These are phyloP conservation scores for Himalopsyche tibetana DNA, from an alignment of 2,888 invertebrate species.

Conservation along the genomic window DNA sequence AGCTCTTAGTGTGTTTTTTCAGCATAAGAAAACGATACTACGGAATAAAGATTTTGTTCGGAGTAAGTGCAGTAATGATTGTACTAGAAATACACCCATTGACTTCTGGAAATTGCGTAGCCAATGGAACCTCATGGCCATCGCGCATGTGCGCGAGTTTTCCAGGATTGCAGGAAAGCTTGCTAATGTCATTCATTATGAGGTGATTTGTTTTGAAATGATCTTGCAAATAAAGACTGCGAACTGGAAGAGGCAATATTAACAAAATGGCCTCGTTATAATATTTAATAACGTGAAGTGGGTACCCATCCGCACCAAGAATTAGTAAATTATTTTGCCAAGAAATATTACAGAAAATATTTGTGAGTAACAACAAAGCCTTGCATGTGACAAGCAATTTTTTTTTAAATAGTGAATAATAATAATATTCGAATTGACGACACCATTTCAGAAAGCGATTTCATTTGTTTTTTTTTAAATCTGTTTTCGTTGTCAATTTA, in stretches of 20 bases:
- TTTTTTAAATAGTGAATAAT: too few relatives aligned
- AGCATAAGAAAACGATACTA: neutral
- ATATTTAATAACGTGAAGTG: neutral
- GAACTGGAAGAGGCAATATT: conserved; percentile 6
- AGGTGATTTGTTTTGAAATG: conserved; percentile 30
- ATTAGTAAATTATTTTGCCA: too few relatives aligned
- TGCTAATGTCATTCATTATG: conserved; percentile 30
- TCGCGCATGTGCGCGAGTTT: neutral
- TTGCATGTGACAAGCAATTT: too few relatives aligned
- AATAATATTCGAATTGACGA: too few relatives aligned
- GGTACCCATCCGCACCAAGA: too few relatives aligned
- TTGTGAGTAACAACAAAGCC: too few relatives aligned
- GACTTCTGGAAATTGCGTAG: conserved; percentile 2
- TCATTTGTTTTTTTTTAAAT: too few relatives aligned
- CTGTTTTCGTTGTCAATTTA: too few relatives aligned
- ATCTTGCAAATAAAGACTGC: conserved; percentile 7
- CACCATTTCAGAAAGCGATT: too few relatives aligned
- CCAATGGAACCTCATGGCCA: neutral
- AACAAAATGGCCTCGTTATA: neutral
- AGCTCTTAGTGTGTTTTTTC: neutral
- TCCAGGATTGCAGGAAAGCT: neutral
- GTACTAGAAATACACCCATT: conserved; percentile 3
- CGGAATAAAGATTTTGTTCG: neutral
- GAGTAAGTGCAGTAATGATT: neutral
- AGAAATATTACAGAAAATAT: too few relatives aligned